Percentiles rank a stretch among this genome's conserved stretches.
These are phyloP conservation scores for Tachysurus fulvidraco DNA, from an alignment of 2,113 vertebrate genomes.

Conservation along the genomic window DNA sequence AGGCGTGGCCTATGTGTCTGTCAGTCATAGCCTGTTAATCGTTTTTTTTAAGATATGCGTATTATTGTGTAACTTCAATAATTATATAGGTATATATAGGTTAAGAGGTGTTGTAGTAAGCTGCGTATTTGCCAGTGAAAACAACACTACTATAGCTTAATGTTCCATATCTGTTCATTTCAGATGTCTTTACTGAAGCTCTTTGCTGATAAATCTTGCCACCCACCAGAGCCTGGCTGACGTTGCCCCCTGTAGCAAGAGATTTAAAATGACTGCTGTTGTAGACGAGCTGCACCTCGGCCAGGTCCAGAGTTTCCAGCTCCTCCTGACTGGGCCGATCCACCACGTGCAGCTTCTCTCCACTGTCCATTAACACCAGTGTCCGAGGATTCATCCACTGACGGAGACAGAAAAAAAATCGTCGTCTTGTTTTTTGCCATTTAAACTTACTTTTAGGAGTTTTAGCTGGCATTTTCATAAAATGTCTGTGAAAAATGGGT, in stretches of 20 bases:
- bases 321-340: slow-evolving; percentile 92
- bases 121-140: background rate
- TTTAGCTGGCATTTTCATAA: background rate
- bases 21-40: background rate
- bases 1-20: background rate
- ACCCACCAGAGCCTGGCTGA: slow-evolving; percentile 82
- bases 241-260: slow-evolving; percentile 92
- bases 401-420: background rate
- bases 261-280: slow-evolving; percentile 99
- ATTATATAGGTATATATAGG: too few relatives aligned
- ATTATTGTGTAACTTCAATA: background rate
- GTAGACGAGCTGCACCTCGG: slow-evolving; percentile 93
- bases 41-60: background rate
- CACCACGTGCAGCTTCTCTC: slow-evolving; percentile 91
- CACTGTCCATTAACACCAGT: slow-evolving; percentile 88
- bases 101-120: background rate
- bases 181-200: background rate
- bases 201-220: background rate
- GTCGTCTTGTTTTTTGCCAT: background rate
- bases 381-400: slow-evolving; percentile 97
- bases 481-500: background rate
- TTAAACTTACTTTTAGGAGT: background rate
- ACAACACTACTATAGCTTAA: background rate
- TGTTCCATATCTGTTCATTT: background rate
- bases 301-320: slow-evolving; percentile 88